A percentile compares a stretch with the other conserved stretches of the same genome.
Conservation (phyloP, 1,140 invertebrate species). For the Proales similis region DNA sequence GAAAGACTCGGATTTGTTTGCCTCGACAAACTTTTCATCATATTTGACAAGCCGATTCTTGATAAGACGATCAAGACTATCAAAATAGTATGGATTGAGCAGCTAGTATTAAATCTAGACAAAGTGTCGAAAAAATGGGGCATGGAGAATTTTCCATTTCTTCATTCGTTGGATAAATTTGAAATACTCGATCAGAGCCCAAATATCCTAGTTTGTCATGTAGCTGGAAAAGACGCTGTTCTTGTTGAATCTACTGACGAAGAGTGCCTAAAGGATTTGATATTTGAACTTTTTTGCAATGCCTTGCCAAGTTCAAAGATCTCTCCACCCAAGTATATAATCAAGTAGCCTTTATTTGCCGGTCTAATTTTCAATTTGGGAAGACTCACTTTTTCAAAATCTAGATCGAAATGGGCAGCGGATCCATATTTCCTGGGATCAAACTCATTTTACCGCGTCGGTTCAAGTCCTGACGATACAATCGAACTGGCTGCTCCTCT, state of each 20-base stretch:
- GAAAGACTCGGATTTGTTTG: slow-evolving; percentile 34
- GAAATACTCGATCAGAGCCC: slow-evolving; percentile 5
- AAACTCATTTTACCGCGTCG: slow-evolving; percentile 29
- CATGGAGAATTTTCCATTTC: neutral
- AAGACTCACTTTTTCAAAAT: neutral
- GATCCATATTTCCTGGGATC: slow-evolving; percentile 4
- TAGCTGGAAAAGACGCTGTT: slow-evolving; percentile 22
- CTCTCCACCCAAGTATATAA: slow-evolving; percentile 3
- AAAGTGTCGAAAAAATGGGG: neutral
- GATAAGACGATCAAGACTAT: slow-evolving; percentile 14
- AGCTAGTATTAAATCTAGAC: slow-evolving; percentile 4
- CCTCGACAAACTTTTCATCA: slow-evolving; percentile 20
- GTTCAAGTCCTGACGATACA: slow-evolving; percentile 36
- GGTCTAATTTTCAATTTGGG: neutral
- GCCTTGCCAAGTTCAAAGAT: neutral
- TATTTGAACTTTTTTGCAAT: slow-evolving; percentile 10
- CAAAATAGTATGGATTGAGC: slow-evolving; percentile 25
- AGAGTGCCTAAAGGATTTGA: slow-evolving; percentile 21
- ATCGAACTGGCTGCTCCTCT: slow-evolving; percentile 5
- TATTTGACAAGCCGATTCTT: slow-evolving; percentile 13
- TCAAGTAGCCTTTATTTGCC: neutral
- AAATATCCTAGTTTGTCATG: slow-evolving; percentile 16
- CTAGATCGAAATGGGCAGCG: slow-evolving; percentile 2
- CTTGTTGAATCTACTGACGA: slow-evolving; percentile 29
- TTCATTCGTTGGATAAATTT: slow-evolving; percentile 32